Percentiles rank a stretch among this genome's conserved stretches.
Conservation (phyloP, 2,113 vertebrate genomes). For the Thalassoma bifasciatum region DNA sequence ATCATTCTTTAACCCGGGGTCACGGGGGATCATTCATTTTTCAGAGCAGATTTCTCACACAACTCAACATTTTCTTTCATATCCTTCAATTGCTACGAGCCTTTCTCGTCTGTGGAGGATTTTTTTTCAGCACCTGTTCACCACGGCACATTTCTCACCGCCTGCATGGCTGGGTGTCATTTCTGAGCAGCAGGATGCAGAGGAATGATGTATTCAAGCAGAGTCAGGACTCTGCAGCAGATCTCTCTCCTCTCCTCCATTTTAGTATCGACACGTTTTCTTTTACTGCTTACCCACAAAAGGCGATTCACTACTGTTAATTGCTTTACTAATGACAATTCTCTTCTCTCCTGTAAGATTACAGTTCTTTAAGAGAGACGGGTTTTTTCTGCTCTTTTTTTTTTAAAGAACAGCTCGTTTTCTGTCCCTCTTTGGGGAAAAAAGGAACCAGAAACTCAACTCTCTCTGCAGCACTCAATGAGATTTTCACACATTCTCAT, state of each 20-base stretch:
- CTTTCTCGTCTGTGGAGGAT: neutral
- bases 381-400: too few species aligned
- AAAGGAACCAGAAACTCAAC: neutral
- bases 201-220: neutral
- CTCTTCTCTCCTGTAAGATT: constrained; percentile 29
- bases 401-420: constrained; percentile 12
- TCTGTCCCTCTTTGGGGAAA: neutral
- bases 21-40: neutral
- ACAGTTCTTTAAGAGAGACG: constrained; percentile 10
- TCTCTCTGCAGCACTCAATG: neutral
- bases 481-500: neutral
- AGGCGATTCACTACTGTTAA: constrained; percentile 26
- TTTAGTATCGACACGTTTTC: constrained; percentile 14
- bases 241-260: too few species aligned
- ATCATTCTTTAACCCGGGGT: neutral
- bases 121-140: neutral
- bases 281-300: constrained; percentile 39
- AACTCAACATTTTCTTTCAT: neutral
- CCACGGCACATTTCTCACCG: neutral
- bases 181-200: neutral
- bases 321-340: constrained; percentile 22
- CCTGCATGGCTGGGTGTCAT: neutral
- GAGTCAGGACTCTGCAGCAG: neutral
- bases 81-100: neutral
- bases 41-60: neutral